A percentile compares a stretch with the other conserved stretches of the same genome.
These are phyloP conservation scores for Brotula barbata DNA, from an alignment of 2,797 vertebrate species.

Conservation along the genomic window DNA sequence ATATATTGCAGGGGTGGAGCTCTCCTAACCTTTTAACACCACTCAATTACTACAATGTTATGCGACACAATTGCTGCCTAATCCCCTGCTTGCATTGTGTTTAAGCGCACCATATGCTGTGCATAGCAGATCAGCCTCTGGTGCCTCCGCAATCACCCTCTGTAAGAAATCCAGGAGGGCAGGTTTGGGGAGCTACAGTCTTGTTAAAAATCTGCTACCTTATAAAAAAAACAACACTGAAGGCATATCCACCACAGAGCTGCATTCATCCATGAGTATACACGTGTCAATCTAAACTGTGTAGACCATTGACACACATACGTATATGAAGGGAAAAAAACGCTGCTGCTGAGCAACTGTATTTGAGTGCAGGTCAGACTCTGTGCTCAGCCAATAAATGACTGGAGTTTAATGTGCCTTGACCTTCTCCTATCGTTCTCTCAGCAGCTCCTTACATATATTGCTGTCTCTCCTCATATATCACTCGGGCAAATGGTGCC, in stretches of 20 bases:
- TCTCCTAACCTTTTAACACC: slow-evolving; percentile 9
- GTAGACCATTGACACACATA: slow-evolving; percentile 67
- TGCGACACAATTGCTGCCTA: slow-evolving; percentile 51
- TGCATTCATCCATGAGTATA: slow-evolving; percentile 72
- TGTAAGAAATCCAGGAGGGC: slow-evolving; percentile 53
- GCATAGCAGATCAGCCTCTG: slow-evolving; percentile 55
- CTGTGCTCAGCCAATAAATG: slow-evolving; percentile 72
- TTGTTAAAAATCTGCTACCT: slow-evolving; percentile 75
- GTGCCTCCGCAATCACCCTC: slow-evolving; percentile 33
- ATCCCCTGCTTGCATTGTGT: slow-evolving; percentile 54
- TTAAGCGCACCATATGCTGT: slow-evolving; percentile 61
- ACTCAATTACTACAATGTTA: slow-evolving; percentile 38
- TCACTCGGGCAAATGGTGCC: slow-evolving; percentile 75
- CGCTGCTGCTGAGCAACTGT: slow-evolving; percentile 64
- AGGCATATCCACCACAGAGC: slow-evolving; percentile 71
- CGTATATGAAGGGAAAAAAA: slow-evolving; percentile 38
- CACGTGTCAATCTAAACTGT: slow-evolving; percentile 73
- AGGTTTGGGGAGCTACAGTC: slow-evolving; percentile 56
- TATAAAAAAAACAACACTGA: slow-evolving; percentile 70
- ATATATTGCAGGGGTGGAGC: neutral
- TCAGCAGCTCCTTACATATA: slow-evolving; percentile 77
- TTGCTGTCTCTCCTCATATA: slow-evolving; percentile 77
- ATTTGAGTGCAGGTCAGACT: slow-evolving; percentile 72
- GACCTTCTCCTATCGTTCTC: slow-evolving; percentile 79
- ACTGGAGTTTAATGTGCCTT: slow-evolving; percentile 76